Evolutionary conservation across 2,797 vertebrate genomes (phyloP), one percentile per base, ranked within the genome.

Genomic region (Eulemur coronatus): DNA sequence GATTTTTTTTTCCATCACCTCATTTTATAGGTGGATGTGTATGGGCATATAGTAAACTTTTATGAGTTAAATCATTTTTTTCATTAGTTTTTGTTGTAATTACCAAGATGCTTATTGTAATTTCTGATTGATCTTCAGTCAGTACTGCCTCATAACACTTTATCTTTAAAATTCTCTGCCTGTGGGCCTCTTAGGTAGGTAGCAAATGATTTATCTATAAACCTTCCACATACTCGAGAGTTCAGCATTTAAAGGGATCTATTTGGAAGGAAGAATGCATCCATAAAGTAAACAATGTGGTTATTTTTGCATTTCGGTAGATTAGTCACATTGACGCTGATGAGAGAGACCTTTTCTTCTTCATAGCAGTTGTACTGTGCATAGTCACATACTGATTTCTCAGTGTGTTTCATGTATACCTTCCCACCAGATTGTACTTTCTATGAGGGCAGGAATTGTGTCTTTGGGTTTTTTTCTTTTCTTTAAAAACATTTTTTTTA

Each of bases 81-180:
- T 80, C 67, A 93, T 94, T 96, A 89, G 89, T 84, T 97, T 97
- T 93, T 67, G 55, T 92, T 96, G 93, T 97, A 96, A 97, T 97
- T 96, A 97, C 94, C 70, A 69, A 59, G 80, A 94, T 82, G 80
- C 69, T 98, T 95, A 94, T 96, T 94, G 93, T 97, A 95, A 97
- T 94, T 97, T 97, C 92, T 85, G 80, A 98, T 96, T 96, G 97
- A 97, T 97, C 89, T 96, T 92, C 91, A 85, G 41, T 85, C 73
- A 76, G 79, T 69, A 69, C 61, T 50, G 80, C 52, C 63, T 94
- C 20, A 12, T 91, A 96, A 96, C 73, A 92, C 67, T 97, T 94
- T 43, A 88, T 94, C 70, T 96, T 92, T 65, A 72, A 89, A 89
- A 87, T 67, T 61, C 91, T 89, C 38, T 75, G 94, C 91, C 86